Evolutionary conservation across 2,888 invertebrate species (phyloP).

Genomic region (Megastigmus dorsalis): DNA sequence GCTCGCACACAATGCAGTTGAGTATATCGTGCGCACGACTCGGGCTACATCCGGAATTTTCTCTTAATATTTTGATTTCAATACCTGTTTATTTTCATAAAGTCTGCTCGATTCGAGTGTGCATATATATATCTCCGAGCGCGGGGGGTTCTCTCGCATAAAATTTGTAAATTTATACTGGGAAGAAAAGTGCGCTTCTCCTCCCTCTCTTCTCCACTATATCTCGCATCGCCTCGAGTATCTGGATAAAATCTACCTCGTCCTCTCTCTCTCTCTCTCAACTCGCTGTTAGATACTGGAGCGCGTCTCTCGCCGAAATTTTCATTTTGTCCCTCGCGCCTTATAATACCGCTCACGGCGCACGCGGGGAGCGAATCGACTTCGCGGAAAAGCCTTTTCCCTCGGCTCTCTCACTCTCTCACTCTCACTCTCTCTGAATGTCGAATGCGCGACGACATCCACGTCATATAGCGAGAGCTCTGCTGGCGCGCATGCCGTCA

Average conservation of each 20-base stretch:
- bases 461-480: not conserved
- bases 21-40: no score
- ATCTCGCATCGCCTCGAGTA: slow-evolving; percentile 35
- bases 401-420: no score
- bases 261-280: no score
- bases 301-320: slow-evolving; percentile 29
- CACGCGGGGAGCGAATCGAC: not conserved
- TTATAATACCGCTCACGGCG: no score
- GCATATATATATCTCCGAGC: not conserved
- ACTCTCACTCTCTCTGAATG: not conserved
- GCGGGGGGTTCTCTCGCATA: not conserved
- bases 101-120: not conserved
- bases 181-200: not conserved
- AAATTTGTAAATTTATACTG: slow-evolving; percentile 35
- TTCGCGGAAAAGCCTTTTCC: not conserved
- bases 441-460: not conserved
- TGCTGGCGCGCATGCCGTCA: not conserved
- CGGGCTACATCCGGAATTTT: no score
- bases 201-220: no score
- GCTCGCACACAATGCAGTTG: no score
- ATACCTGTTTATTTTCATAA: slow-evolving; percentile 29
- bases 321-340: slow-evolving; percentile 27
- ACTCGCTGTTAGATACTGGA: not conserved
- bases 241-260: slow-evolving; percentile 45
- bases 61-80: slow-evolving; percentile 7